A percentile compares a stretch with the other conserved stretches of the same genome.
Conservation (phyloP, 2,113 vertebrate species). For the Prochilodus magdalenae region DNA sequence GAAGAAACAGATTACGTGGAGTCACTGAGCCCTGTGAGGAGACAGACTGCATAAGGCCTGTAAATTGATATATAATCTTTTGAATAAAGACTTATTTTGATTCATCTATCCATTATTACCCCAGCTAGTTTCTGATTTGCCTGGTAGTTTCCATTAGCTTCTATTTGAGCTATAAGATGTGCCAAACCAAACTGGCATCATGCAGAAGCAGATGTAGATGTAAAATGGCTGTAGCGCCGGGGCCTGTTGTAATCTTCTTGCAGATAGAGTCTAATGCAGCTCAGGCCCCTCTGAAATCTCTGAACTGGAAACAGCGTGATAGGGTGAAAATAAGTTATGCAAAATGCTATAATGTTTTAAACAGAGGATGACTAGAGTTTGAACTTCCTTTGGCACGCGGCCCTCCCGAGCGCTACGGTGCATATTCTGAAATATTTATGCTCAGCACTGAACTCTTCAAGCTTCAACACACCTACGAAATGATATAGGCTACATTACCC, state of each 20-base stretch:
- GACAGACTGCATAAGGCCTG: neutral
- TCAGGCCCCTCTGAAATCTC: neutral
- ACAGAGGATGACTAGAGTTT: constrained; percentile 2
- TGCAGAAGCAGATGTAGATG: neutral
- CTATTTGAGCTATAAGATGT: neutral
- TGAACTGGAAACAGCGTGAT: neutral
- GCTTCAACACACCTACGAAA: constrained; percentile 10
- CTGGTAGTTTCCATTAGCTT: neutral
- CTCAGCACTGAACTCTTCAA: constrained; percentile 11
- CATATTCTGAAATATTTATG: neutral
- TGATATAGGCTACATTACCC: constrained; percentile 3
- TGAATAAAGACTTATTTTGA: neutral
- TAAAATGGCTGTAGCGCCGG: neutral
- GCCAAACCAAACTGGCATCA: neutral
- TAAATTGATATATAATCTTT: neutral
- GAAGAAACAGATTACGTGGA: neutral
- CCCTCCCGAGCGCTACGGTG: neutral
- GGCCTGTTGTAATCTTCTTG: neutral
- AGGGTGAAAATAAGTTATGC: constrained; percentile 4
- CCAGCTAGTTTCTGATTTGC: neutral
- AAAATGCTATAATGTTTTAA: neutral
- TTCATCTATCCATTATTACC: neutral
- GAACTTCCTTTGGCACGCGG: neutral
- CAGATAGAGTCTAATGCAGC: neutral
- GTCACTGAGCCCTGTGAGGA: neutral